Conservation (phyloP, 2,888 invertebrate species). For the Cybosia mesomella region DNA sequence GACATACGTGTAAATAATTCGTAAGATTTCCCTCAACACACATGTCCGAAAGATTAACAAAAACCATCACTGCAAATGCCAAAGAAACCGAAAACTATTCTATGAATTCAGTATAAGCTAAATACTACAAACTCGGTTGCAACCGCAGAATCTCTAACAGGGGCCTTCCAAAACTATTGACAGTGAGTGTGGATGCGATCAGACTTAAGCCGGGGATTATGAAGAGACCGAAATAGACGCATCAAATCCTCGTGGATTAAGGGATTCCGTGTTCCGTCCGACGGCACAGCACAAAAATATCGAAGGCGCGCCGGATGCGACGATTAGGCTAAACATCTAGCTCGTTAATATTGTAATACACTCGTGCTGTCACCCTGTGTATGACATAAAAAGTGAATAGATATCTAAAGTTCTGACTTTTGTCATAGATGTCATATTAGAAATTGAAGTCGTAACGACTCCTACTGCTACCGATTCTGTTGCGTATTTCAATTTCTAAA, state of each 20-base stretch:
- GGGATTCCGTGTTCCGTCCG: conserved; percentile 85
- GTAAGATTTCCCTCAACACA: conserved; percentile 63
- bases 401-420: conserved; percentile 17
- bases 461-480: neutral
- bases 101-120: conserved; percentile 73
- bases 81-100: conserved; percentile 82
- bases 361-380: conserved; percentile 59
- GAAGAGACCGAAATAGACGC: conserved; percentile 87
- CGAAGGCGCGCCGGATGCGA: conserved; percentile 84
- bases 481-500: neutral
- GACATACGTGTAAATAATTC: conserved; percentile 40
- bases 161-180: conserved; percentile 86
- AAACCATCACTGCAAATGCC: conserved; percentile 66
- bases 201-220: conserved; percentile 85
- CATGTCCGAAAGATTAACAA: conserved; percentile 72
- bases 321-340: conserved; percentile 84
- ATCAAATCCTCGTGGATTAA: conserved; percentile 85
- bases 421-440: neutral
- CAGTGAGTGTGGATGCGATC: conserved; percentile 87
- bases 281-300: conserved; percentile 85
- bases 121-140: conserved; percentile 76
- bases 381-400: conserved; percentile 33
- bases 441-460: neutral
- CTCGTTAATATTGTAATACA: conserved; percentile 79
- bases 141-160: conserved; percentile 84